These are phyloP conservation scores for Spinibarbus caldwelli DNA, from an alignment of 2,797 vertebrate species.

Conservation along the genomic window DNA sequence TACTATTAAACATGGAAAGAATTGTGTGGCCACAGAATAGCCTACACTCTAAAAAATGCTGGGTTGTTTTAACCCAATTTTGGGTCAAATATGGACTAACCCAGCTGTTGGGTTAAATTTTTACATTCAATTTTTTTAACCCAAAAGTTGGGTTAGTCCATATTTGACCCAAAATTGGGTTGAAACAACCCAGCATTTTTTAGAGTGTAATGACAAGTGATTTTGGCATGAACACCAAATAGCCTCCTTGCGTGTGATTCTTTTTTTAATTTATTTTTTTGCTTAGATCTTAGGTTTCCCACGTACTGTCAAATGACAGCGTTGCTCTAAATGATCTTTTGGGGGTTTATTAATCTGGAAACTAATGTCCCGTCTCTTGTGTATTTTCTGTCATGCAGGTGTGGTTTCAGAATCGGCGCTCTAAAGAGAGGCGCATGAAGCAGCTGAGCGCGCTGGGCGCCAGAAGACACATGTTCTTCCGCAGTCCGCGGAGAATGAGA, in stretches of 20 bases:
- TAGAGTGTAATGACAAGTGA: too few relatives aligned
- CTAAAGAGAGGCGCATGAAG: constrained; percentile 96
- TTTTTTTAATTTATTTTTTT: background rate
- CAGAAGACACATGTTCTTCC: constrained; percentile 92
- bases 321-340: background rate
- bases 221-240: background rate
- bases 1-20: background rate
- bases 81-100: too few relatives aligned
- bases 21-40: background rate
- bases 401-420: constrained; percentile 97
- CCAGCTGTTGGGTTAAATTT: too few relatives aligned
- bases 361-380: background rate
- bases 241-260: background rate
- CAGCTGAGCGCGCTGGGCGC: constrained; percentile 91
- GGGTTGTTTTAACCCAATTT: too few relatives aligned
- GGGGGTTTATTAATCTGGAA: background rate
- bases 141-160: too few relatives aligned
- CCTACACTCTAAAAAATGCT: too few relatives aligned
- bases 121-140: too few relatives aligned
- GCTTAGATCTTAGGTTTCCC: background rate
- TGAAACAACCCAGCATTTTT: too few relatives aligned
- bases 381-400: constrained; percentile 76
- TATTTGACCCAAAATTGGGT: too few relatives aligned
- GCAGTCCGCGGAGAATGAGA: constrained; percentile 93
- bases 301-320: background rate